Evolutionary conservation across 2,888 invertebrate genomes (phyloP).

Genomic region (Mythimna pallens): DNA sequence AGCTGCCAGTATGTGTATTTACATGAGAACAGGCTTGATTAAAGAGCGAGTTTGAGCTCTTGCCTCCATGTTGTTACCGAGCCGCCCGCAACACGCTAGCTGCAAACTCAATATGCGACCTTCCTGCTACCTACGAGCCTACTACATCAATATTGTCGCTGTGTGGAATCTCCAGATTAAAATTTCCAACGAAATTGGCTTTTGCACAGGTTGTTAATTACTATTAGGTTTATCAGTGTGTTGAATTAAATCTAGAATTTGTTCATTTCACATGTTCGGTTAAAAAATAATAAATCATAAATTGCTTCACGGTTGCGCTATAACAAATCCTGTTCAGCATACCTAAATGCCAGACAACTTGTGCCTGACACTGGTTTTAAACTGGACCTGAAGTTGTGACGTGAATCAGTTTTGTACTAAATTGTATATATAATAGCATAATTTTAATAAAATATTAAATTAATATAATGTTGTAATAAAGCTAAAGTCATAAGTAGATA

Average conservation of each 20-base stretch:
- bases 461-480: no score
- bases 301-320: no score
- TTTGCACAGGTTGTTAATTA: constrained; percentile 26
- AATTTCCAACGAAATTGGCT: constrained; percentile 28
- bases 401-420: no score
- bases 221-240: constrained; percentile 13
- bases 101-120: constrained; percentile 58
- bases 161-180: constrained; percentile 48
- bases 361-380: no score
- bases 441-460: no score
- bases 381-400: no score
- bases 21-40: constrained; percentile 70
- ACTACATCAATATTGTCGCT: constrained; percentile 33
- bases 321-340: no score
- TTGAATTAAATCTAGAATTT: constrained; percentile 19
- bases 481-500: no score
- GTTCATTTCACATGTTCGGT: constrained; percentile 5
- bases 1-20: constrained; percentile 51
- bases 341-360: no score
- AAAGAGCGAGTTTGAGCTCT: constrained; percentile 60
- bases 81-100: constrained; percentile 45
- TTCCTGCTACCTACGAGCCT: constrained; percentile 22
- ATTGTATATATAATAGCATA: no score
- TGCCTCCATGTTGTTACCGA: constrained; percentile 57
- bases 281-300: no score